A percentile compares a stretch with the other conserved stretches of the same genome.
phyloP scores from a whole-genome alignment of 2,888 invertebrate genomes.

The Caenorhabditis macrosperma region DNA sequence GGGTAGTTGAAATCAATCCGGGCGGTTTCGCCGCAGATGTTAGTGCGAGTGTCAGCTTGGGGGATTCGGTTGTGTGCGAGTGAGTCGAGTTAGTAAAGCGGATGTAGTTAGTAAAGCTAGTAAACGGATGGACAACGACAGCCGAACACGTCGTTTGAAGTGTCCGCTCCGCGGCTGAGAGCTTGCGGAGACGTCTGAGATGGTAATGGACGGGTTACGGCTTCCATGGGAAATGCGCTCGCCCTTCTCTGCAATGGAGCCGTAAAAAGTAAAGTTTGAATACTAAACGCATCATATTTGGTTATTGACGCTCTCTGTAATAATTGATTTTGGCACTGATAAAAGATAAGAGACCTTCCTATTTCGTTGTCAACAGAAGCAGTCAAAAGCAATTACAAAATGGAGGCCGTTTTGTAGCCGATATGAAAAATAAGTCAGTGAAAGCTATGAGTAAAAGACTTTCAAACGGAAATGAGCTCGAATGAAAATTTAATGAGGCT shows the following conservation, averaged over 20 bases:
- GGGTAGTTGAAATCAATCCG: constrained; percentile 11
- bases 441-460: constrained; percentile 40
- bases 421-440: neutral
- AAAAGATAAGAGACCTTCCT: too few relatives aligned
- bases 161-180: neutral
- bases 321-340: too few relatives aligned
- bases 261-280: too few relatives aligned
- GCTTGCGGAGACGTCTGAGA: constrained; percentile 23
- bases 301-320: too few relatives aligned
- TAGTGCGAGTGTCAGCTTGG: constrained; percentile 29
- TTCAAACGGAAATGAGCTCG: constrained; percentile 48
- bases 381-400: too few relatives aligned
- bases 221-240: constrained; percentile 24
- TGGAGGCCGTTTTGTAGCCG: too few relatives aligned
- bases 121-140: neutral
- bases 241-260: neutral
- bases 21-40: too few relatives aligned
- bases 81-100: constrained; percentile 8
- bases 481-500: constrained; percentile 56
- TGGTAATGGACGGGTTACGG: constrained; percentile 42
- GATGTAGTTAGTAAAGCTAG: constrained; percentile 24
- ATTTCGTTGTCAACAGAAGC: too few relatives aligned
- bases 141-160: neutral
- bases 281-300: too few relatives aligned
- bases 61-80: neutral